phyloP scores from a whole-genome alignment of 2,888 invertebrate genomes.

The Platerodrilus igneus region DNA sequence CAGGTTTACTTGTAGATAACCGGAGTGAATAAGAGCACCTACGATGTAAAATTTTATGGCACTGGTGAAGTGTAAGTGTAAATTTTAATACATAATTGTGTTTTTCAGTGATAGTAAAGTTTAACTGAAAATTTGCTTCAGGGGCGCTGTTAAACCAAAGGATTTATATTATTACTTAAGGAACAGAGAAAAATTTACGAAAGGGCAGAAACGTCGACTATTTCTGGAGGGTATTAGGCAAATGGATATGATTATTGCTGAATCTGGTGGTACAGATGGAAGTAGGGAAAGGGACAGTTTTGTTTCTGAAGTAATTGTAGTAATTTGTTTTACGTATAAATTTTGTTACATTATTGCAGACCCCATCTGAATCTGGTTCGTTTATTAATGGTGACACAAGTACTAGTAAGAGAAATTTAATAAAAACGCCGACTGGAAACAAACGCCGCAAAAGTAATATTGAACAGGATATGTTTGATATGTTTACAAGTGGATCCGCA shows the following conservation, averaged over 20 bases:
- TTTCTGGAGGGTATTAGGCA: constrained; percentile 86
- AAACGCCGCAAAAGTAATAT: no score
- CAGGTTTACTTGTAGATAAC: constrained; percentile 63
- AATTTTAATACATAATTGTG: no score
- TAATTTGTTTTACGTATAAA: no score
- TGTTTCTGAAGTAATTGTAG: no score
- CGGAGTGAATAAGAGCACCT: constrained; percentile 65
- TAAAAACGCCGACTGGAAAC: no score
- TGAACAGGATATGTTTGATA: no score
- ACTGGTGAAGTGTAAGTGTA: constrained; percentile 85
- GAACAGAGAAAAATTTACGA: constrained; percentile 70
- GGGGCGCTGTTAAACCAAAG: constrained; percentile 73
- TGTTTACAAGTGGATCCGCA: no score
- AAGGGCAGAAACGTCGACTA: constrained; percentile 74
- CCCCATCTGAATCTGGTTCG: no score
- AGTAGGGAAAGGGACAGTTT: constrained; percentile 27
- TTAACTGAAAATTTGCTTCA: constrained; percentile 36
- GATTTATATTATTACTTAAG: constrained; percentile 81
- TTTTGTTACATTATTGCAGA: no score
- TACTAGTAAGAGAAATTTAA: no score
- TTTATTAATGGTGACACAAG: no score
- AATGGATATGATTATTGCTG: constrained; percentile 70
- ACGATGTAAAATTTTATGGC: constrained; percentile 88
- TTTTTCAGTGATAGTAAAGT: constrained; percentile 3
- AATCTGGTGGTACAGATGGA: constrained; percentile 39